Evolutionary conservation across 53 echinoderm and acorn worm species (phyloP).

Genomic region (Paracentrotus lividus): DNA sequence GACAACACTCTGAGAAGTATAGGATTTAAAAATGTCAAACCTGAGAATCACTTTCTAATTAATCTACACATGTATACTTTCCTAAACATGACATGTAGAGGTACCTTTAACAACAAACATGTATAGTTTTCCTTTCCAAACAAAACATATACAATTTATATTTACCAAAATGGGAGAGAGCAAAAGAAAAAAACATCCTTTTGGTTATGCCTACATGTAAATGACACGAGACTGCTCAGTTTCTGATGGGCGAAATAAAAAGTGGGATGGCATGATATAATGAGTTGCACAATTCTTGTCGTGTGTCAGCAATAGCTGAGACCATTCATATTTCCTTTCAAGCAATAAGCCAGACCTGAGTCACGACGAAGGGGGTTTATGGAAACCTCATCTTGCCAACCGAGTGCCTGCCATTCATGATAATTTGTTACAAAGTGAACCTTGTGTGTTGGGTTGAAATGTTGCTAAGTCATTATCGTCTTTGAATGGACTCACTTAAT

Average conservation of each 20-base stretch:
- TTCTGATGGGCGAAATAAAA: not conserved
- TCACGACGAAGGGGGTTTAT: constrained; percentile 20
- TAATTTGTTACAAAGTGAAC: constrained; percentile 33
- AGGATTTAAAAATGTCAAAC: no score
- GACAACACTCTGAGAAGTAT: no score
- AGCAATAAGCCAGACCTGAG: constrained; percentile 48
- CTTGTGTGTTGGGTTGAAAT: constrained; percentile 19
- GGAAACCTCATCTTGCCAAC: not conserved
- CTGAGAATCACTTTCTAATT: no score
- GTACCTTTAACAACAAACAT: not conserved
- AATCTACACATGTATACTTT: no score
- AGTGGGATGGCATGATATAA: constrained; percentile 12
- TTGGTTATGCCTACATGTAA: not conserved
- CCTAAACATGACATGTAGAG: no score
- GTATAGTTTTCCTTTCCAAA: not conserved
- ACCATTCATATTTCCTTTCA: constrained; percentile 57
- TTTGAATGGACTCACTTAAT: constrained; percentile 1
- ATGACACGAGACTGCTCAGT: not conserved
- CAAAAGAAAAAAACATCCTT: no score
- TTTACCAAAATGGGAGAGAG: no score
- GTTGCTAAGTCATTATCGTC: constrained; percentile 51
- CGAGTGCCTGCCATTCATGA: constrained; percentile 35
- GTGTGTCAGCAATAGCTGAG: constrained; percentile 48
- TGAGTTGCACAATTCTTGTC: constrained; percentile 49
- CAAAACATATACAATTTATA: no score